Evolutionary conservation across 2,888 invertebrate genomes (phyloP), one percentile per base, ranked within the genome.

Genomic region (Aphidius colemani): DNA sequence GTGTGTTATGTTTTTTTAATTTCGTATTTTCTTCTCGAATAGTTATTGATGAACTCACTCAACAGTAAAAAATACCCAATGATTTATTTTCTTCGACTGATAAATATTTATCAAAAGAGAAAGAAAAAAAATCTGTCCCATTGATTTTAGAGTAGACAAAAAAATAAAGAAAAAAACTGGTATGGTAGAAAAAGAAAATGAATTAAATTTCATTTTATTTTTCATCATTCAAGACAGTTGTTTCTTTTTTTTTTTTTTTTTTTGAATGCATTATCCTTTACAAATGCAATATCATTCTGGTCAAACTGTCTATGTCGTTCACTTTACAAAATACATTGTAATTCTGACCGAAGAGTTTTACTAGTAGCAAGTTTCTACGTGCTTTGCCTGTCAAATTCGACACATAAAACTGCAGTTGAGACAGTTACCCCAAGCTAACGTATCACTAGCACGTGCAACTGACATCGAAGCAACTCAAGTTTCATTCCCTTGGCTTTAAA

Each of bases 311-410:
- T 53, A 60, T 57, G 66, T 67, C 63, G 65, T 62, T 65, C 68
- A 70, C 67, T 69, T 69, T 71, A 67, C 64, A 59, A 59, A 70
- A 73, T 74, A 75, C 78, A 80, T 81, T 80, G 81, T 81, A 79
- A 81, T 81, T 81, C 81, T 72, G 68, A 72, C 75, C 75, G 76
- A 80, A 77, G 76, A 75, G 77, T 79, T 79, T 79, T 77, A 76
- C 76, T 76, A 78, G 79, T 75, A 76, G 79, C 77, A 80, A 80
- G 78, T 78, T 69, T 58, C 75, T 82, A 82, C 82, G 82, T 82
- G 82, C 75, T 69, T 58, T 67, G 82, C 76, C 74, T 81, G 76
- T 80, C 81, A 82, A 81, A 78, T 78, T 79, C 78, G 79, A 76
- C 77, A 76, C 75, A 80, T 81, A 82, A 81, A 82, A 82, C 78